phyloP scores from a whole-genome alignment of 1,140 invertebrate species.

The Caligus rogercresseyi region DNA sequence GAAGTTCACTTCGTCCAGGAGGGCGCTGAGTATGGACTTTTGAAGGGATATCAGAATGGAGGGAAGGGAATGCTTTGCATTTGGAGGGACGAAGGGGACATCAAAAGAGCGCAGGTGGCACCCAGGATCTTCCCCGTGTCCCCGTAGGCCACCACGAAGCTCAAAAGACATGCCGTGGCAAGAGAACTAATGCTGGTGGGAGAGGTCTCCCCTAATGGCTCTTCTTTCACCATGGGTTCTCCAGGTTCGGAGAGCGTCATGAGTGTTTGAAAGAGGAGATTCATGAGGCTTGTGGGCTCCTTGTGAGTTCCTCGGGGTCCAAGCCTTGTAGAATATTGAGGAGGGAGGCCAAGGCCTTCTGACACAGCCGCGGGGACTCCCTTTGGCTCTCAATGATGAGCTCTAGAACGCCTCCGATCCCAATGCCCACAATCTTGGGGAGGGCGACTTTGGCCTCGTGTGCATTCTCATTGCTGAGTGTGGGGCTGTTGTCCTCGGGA shows the following conservation, averaged over 20 bases:
- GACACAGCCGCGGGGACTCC: constrained; percentile 62
- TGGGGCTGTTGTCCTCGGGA: background rate
- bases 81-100: constrained; percentile 42
- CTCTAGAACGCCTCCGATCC: constrained; percentile 72
- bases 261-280: constrained; percentile 14
- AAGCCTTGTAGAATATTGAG: constrained; percentile 79
- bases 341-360: constrained; percentile 62
- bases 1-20: constrained; percentile 56
- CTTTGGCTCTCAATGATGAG: constrained; percentile 65
- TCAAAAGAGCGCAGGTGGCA: constrained; percentile 66
- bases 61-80: constrained; percentile 22
- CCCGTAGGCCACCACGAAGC: constrained; percentile 72
- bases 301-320: constrained; percentile 57
- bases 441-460: background rate
- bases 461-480: background rate
- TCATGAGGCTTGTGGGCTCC: constrained; percentile 54
- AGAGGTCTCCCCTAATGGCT: constrained; percentile 26
- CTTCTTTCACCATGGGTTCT: constrained; percentile 35
- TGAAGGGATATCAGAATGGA: constrained; percentile 51
- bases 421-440: constrained; percentile 65
- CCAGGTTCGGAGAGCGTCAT: constrained; percentile 34
- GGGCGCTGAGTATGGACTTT: constrained; percentile 63
- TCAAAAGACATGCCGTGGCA: constrained; percentile 72
- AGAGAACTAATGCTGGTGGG: constrained; percentile 53
- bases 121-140: constrained; percentile 77